Evolutionary conservation across 2,113 vertebrate species (phyloP).

Genomic region (Microcebus lehilahytsara): DNA sequence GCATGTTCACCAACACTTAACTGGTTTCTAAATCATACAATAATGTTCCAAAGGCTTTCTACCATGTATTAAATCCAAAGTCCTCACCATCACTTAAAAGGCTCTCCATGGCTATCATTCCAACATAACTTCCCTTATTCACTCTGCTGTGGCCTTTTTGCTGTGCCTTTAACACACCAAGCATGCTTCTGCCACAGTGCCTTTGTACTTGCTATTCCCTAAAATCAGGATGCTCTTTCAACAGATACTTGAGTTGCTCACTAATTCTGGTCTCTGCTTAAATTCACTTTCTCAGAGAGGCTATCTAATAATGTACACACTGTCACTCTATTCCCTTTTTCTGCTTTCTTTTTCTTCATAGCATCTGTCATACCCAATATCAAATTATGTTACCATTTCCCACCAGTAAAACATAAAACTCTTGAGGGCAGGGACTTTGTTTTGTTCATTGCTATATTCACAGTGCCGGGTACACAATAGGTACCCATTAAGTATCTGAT

Average conservation of each 20-base stretch:
- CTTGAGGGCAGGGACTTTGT: not conserved
- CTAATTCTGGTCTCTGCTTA: not conserved
- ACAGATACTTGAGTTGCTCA: not conserved
- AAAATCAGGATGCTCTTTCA: not conserved
- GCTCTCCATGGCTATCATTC: not conserved
- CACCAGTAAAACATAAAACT: not conserved
- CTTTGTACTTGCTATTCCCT: not conserved
- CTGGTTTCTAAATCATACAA: not conserved
- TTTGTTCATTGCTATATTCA: not conserved
- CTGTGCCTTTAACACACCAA: not conserved
- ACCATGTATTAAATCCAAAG: not conserved
- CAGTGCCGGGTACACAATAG: not conserved
- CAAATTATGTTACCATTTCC: not conserved
- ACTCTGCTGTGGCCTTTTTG: not conserved
- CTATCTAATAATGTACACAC: not conserved
- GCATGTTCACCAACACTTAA: not conserved
- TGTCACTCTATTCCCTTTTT: not conserved
- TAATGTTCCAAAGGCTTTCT: slow-evolving; percentile 9
- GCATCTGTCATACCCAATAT: not conserved
- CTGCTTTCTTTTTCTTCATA: not conserved
- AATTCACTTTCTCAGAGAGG: not conserved
- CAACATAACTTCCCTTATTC: not conserved
- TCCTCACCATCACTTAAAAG: not conserved
- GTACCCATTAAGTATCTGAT: not conserved
- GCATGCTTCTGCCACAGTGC: no score